A percentile compares a stretch with the other conserved stretches of the same genome.
Conservation (phyloP, 2,113 vertebrate species). For the Platysternon megacephalum region DNA sequence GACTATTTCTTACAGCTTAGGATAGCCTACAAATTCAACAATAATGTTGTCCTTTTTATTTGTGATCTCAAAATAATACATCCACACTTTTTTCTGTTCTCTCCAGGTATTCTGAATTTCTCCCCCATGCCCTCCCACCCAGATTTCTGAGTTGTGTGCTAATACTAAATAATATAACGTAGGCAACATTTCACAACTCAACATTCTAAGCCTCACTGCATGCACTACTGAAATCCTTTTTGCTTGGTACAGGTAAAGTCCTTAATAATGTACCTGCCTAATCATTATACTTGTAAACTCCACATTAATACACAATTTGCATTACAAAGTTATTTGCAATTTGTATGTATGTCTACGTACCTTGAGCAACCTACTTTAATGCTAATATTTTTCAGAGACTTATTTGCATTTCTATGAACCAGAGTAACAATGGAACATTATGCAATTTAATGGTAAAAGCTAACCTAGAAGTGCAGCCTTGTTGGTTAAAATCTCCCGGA, state of each 20-base stretch:
- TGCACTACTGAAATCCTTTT: neutral
- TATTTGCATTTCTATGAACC: neutral
- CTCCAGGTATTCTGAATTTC: neutral
- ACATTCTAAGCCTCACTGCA: conserved; percentile 2
- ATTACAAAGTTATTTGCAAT: neutral
- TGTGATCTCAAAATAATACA: conserved; percentile 4
- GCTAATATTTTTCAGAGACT: neutral
- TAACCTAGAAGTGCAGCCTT: neutral
- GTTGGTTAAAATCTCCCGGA: neutral
- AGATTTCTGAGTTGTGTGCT: neutral
- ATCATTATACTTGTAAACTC: neutral
- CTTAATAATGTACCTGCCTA: neutral
- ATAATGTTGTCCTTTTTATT: conserved; percentile 5
- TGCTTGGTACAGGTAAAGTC: neutral
- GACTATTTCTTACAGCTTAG: conserved; percentile 51
- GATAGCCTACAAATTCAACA: conserved; percentile 39
- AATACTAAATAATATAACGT: neutral
- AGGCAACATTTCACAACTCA: neutral
- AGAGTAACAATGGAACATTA: neutral
- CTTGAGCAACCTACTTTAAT: neutral
- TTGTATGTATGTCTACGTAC: neutral
- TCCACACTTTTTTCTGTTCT: conserved; percentile 13
- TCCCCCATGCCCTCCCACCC: neutral
- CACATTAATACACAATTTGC: neutral
- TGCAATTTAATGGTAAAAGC: neutral